Conservation (phyloP, 1,140 invertebrate genomes). For the Drosophila insularis region DNA sequence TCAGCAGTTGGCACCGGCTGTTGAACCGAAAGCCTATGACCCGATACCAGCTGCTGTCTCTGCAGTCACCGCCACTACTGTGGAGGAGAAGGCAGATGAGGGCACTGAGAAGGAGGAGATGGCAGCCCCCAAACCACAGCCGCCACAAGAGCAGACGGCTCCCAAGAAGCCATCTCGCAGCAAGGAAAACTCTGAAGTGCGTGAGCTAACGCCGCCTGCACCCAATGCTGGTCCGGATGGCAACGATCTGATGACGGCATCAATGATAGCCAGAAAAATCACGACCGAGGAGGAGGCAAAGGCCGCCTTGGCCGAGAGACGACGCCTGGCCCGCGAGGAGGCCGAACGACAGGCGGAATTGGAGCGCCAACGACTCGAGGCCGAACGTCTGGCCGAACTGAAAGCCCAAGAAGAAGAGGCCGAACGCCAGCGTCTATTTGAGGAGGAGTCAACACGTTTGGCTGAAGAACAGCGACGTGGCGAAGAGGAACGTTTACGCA, state of each 20-base stretch:
- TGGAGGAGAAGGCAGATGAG: conserved; percentile 81
- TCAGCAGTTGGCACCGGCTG: conserved; percentile 23
- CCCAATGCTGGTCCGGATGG: conserved; percentile 33
- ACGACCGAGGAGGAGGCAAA: conserved; percentile 95
- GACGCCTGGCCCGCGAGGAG: conserved; percentile 91
- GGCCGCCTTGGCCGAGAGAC: conserved; percentile 92
- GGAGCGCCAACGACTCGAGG: conserved; percentile 89
- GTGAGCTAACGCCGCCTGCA: conserved; percentile 68
- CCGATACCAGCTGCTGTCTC: conserved; percentile 1
- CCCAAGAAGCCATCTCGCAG: conserved; percentile 66
- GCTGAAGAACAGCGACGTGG: conserved; percentile 88
- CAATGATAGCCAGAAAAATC: conserved; percentile 88
- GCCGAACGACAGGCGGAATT: conserved; percentile 92
- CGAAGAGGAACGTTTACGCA: conserved; percentile 89
- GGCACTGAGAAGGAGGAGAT: conserved; percentile 79
- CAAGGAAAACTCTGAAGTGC: conserved; percentile 77
- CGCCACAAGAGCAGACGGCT: conserved; percentile 16
- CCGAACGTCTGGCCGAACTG: conserved; percentile 88
- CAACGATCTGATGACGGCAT: conserved; percentile 82
- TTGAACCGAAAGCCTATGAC: conserved; percentile 15
- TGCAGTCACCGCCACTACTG: conserved; percentile 41
- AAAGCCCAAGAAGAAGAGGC: conserved; percentile 92
- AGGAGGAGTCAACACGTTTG: conserved; percentile 89
- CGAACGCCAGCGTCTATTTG: conserved; percentile 89
- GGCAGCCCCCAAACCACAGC: conserved; percentile 41